These are phyloP conservation scores for Vespertilio murinus DNA, from an alignment of 2,797 vertebrate species.

Conservation along the genomic window DNA sequence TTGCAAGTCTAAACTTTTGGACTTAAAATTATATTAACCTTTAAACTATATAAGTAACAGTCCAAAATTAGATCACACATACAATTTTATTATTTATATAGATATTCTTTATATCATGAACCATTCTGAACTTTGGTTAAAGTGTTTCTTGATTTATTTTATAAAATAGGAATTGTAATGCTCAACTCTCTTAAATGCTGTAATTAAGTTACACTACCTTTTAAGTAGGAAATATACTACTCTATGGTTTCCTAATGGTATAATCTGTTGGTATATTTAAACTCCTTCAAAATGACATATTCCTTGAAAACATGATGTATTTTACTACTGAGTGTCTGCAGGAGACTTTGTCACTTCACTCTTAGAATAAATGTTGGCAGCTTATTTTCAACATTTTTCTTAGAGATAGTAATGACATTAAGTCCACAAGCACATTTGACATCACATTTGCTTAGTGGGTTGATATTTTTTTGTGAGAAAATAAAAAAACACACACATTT, in stretches of 20 bases:
- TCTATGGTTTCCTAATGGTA: not conserved
- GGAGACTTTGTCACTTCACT: not conserved
- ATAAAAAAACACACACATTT: not conserved
- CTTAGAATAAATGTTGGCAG: not conserved
- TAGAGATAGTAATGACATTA: not conserved
- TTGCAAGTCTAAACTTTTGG: not conserved
- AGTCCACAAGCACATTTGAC: not conserved
- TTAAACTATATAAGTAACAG: not conserved
- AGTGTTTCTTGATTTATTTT: constrained; percentile 24
- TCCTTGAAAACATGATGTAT: not conserved
- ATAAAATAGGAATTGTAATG: not conserved
- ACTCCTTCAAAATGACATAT: not conserved
- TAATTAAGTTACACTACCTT: not conserved
- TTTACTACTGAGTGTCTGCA: not conserved
- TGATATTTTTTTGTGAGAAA: not conserved
- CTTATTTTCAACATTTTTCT: not conserved
- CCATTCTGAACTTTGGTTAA: not conserved
- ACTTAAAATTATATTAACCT: not conserved
- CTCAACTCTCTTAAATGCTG: not conserved
- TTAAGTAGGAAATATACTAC: not conserved
- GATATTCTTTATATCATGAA: not conserved
- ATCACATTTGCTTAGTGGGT: not conserved
- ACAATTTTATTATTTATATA: not conserved
- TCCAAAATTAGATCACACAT: not conserved
- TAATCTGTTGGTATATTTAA: not conserved